Evolutionary conservation across 2,888 invertebrate species (phyloP).

Genomic region (Eupelmus urozonus): DNA sequence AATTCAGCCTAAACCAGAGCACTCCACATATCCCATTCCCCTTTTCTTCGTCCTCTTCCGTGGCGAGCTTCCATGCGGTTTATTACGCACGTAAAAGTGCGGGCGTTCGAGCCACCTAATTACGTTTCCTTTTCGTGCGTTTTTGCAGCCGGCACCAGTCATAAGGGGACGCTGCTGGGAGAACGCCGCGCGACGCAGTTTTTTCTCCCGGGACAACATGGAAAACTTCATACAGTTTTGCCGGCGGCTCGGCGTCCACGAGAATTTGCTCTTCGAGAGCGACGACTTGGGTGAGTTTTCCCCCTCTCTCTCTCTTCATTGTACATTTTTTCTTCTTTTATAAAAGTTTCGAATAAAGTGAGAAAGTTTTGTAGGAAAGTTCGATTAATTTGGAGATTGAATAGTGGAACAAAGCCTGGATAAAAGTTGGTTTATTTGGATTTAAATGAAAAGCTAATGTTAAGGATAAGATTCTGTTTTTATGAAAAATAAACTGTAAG

Average conservation of each 20-base stretch:
- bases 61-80: too few species aligned
- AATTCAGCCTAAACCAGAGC: neutral
- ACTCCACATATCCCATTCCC: neutral
- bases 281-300: conserved; percentile 87
- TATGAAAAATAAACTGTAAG: too few species aligned
- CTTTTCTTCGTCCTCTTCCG: too few species aligned
- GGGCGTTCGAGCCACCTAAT: conserved; percentile 6
- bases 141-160: conserved; percentile 83
- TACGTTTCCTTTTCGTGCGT: conserved; percentile 27
- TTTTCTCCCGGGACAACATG: conserved; percentile 93
- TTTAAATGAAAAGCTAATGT: too few species aligned
- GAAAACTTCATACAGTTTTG: conserved; percentile 94
- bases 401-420: too few species aligned
- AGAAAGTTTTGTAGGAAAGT: too few species aligned
- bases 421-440: too few species aligned
- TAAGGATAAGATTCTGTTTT: too few species aligned
- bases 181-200: conserved; percentile 89
- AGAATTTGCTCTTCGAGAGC: conserved; percentile 92
- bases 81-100: neutral
- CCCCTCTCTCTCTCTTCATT: neutral
- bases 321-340: neutral
- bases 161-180: conserved; percentile 89
- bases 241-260: conserved; percentile 89
- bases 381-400: too few species aligned
- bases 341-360: too few species aligned